Base-by-base conservation (phyloP, 2,888 invertebrate species). In the Camptogramma bilineatum region DNA sequence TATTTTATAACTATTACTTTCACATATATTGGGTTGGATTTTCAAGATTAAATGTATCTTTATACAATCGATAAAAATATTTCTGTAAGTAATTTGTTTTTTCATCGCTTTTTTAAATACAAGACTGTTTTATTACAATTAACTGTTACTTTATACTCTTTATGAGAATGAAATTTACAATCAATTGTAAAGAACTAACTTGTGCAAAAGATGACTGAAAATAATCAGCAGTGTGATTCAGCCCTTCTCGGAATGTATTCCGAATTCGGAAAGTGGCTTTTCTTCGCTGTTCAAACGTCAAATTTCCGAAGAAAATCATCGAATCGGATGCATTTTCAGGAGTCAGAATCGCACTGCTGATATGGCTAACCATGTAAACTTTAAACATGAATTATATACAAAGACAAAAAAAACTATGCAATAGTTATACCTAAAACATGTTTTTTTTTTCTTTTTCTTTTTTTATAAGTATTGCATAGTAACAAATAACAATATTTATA, bases 381-480 rank as follows among this genome's bases (percentile, higher is more conserved):
- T 1, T 9, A 16, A 39, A 44, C 16, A 44, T 16, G 1, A 16
- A 44, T 17, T 8, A 44, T 44, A 17, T 44, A 17, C 17, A 44
- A 17, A 13, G 8, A 17, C 16, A 13, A 42, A 42, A 16, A 42
- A 42, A 42, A 42, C 44, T 44, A 44, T 44, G 44, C 44, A 44
- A 44, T 16, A 44, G 1, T 44, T 44, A 44, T 16, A 16, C n/a
- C n/a, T n/a, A 16, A 44, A 17, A 42, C 0, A 42, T 42, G 3
- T 42, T 13, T 13, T 3, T 5, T 7, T n/a, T 34, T 42, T 13
- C 3, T 3, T 5, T 7, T n/a, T 34, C 9, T 13, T 17, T 4
- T 44, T 44, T 17, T 39, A 39, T 44, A 44, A 44, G 16, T 17
- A 16, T 44, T 44, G 17, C 44, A 44, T 44, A 44, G 44, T 44